Conservation (phyloP, 2,113 vertebrate species). For the Pseudorhombus dupliciocellatus region DNA sequence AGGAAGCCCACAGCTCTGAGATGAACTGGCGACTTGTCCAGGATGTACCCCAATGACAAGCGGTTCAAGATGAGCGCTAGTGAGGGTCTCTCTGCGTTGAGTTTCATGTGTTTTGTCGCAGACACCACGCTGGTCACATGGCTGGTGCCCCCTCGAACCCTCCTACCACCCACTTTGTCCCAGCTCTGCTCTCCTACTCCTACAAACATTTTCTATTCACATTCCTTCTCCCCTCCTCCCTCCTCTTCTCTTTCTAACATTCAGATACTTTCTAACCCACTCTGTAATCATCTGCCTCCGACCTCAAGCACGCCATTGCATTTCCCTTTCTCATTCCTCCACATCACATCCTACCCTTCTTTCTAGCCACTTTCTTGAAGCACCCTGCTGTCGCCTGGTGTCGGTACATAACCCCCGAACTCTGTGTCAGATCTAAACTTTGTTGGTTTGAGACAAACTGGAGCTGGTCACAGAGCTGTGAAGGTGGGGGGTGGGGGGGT, state of each 20-base stretch:
- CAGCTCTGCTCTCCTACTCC: constrained; percentile 57
- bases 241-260: constrained; percentile 24
- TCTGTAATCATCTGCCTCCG: constrained; percentile 5
- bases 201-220: constrained; percentile 54
- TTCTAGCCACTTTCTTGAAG: not conserved
- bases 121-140: constrained; percentile 47
- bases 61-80: too few species aligned
- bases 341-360: not conserved
- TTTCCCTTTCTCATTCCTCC: constrained; percentile 5
- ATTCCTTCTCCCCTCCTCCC: constrained; percentile 40
- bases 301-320: constrained; percentile 5
- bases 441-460: too few species aligned
- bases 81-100: not conserved
- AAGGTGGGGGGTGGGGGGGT: not conserved
- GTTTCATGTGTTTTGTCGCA: constrained; percentile 29
- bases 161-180: constrained; percentile 2
- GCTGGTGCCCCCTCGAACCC: constrained; percentile 11
- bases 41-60: too few species aligned
- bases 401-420: too few species aligned
- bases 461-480: not conserved
- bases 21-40: too few species aligned
- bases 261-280: constrained; percentile 17
- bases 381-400: not conserved
- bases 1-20: too few species aligned
- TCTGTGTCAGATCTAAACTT: not conserved